phyloP scores from a whole-genome alignment of 2,113 vertebrate genomes.

The Catharus fuscescens region DNA sequence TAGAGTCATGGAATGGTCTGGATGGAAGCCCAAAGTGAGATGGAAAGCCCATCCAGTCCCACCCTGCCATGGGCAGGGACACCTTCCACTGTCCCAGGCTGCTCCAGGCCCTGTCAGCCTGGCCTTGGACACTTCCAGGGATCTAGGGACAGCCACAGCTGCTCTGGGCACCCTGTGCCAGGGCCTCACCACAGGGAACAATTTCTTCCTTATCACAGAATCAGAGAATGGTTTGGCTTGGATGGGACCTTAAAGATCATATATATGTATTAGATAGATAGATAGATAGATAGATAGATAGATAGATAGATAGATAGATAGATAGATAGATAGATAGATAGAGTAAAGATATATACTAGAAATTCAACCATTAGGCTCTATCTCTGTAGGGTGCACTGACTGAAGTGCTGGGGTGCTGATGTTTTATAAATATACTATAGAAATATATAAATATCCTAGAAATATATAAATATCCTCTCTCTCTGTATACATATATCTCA shows the following conservation, averaged over 20 bases:
- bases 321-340: not conserved
- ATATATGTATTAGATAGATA: not conserved
- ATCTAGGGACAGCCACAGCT: not conserved
- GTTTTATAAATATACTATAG: not conserved
- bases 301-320: not conserved
- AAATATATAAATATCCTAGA: not conserved
- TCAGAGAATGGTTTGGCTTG: not conserved
- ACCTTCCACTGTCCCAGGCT: not conserved
- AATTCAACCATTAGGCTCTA: not conserved
- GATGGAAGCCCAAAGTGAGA: not conserved
- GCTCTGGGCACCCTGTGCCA: not conserved
- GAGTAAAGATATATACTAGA: not conserved
- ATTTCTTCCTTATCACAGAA: not conserved
- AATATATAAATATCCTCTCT: not conserved
- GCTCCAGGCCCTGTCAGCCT: not conserved
- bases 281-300: not conserved
- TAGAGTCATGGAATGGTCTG: not conserved
- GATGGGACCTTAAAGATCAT: not conserved
- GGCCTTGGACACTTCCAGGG: not conserved
- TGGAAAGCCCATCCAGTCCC: not conserved
- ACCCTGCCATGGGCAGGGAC: not conserved
- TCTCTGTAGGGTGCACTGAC: not conserved
- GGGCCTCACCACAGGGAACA: not conserved
- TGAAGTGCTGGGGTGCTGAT: not conserved
- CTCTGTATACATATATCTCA: fast-evolving